Evolutionary conservation across 2,113 vertebrate genomes (phyloP), one percentile per base, ranked within the genome.

Genomic region (Paratilapia polleni): DNA sequence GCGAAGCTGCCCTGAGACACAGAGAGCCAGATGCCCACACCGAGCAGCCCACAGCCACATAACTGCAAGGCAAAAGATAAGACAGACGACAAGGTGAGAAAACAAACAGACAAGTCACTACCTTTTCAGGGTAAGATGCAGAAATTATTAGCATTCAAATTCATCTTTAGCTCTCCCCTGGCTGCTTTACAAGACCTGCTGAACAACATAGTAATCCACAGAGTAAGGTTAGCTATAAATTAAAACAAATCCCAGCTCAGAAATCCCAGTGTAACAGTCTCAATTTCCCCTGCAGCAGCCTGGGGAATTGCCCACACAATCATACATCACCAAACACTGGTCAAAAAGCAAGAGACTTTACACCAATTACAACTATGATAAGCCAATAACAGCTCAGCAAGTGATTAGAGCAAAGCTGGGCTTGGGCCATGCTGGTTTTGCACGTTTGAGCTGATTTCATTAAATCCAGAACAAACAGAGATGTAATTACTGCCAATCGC

Each of bases 1-100:
- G 98, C 98, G 2, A 99, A 99, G 95, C 98, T 98, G 95, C 98
- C 98, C 93, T 99, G 98, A 2, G 98, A 99, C 88, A 99, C 98
- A 0, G 98, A 99, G 15, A 99, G 96, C 98, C 98, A 99, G 95
- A 99, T 99, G 93, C 98, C 98, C 91, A 99, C 98, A 12, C 98
- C 98, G 49, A 99, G 96, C 88, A 99, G 96, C 56, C 98, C 98
- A 17, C 98, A 99, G 95, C 98, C 98, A 77, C 98, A 99, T 83
- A 99, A 96, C 98, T 99, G 95, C 61, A 95, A 93, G 68, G 36
- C 0, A 85, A 85, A 63, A 95, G 78, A 95, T 36, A 68, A 95
- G 19, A 92, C 80, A 91, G 66, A 24, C 26, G 41, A 84, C 73
- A 93, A 36, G 77, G 87, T 92, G 79, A 92, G 88, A 85, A 73